Evolutionary conservation across 2,888 invertebrate species (phyloP), one percentile per base, ranked within the genome.

Genomic region (Pristionchus entomophagus): DNA sequence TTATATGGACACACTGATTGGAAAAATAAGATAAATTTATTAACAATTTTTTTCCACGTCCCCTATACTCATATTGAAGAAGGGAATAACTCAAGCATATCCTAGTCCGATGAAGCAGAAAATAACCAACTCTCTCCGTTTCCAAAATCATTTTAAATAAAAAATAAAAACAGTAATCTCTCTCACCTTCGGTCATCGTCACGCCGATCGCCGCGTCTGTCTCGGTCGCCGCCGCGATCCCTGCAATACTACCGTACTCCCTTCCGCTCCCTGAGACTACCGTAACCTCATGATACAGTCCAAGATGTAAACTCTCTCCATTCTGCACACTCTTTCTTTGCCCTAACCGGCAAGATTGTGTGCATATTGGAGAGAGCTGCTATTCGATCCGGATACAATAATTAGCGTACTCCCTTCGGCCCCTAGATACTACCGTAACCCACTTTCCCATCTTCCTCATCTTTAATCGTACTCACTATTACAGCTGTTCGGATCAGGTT

Each of bases 301-400:
- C n/a, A n/a, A n/a, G n/a, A n/a, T n/a, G n/a, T n/a, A n/a, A 41
- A 19, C 35, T 35, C 26, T 14, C 10, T 26, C 51, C 26, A 45
- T 12, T 77, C 53, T 82, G 84, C 65, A 56, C 86, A 26, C n/a
- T 86, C 86, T 81, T 88, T 86, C 53, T 85, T 86, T 17, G n/a
- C n/a, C n/a, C n/a, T n/a, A n/a, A n/a, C n/a, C n/a, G n/a, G n/a
- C n/a, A n/a, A n/a, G n/a, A n/a, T n/a, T n/a, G n/a, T n/a, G n/a
- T n/a, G n/a, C n/a, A n/a, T n/a, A n/a, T n/a, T n/a, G n/a, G n/a
- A n/a, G n/a, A n/a, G n/a, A n/a, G n/a, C n/a, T n/a, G n/a, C n/a
- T n/a, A n/a, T n/a, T n/a, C n/a, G n/a, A n/a, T n/a, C n/a, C n/a
- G n/a, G n/a, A n/a, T n/a, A n/a, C n/a, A n/a, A 45, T 45, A 14